phyloP scores from a whole-genome alignment of 2,113 vertebrate species.

The Tangachromis dhanisi region DNA sequence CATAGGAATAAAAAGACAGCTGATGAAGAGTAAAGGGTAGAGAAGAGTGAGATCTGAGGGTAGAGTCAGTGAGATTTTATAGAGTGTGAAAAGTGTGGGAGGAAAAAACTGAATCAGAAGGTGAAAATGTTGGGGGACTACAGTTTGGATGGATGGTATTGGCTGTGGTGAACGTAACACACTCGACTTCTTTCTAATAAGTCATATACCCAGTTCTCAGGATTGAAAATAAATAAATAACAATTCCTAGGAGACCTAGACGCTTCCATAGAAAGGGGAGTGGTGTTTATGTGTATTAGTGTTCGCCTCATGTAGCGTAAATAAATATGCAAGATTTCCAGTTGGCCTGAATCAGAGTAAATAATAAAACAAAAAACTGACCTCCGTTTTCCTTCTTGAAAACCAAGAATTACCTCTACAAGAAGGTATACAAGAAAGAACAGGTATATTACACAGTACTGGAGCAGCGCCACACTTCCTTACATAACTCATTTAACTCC shows the following conservation, averaged over 20 bases:
- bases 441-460: neutral
- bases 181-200: neutral
- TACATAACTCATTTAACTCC: neutral
- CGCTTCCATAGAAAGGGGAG: neutral
- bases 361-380: neutral
- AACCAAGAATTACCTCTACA: neutral
- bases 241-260: neutral
- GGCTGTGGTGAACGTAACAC: neutral
- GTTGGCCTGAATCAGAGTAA: neutral
- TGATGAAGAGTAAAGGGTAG: neutral
- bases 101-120: neutral
- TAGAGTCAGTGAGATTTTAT: neutral
- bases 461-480: neutral
- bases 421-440: neutral
- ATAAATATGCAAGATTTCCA: conserved; percentile 2
- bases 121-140: neutral
- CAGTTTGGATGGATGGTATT: neutral
- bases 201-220: neutral
- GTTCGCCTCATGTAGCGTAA: neutral
- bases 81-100: neutral
- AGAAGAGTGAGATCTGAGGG: neutral
- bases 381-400: neutral
- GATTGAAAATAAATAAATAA: conserved; percentile 10
- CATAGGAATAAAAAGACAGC: neutral
- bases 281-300: neutral